phyloP scores from a whole-genome alignment of 2,888 invertebrate genomes.

The Tenthredo livida region DNA sequence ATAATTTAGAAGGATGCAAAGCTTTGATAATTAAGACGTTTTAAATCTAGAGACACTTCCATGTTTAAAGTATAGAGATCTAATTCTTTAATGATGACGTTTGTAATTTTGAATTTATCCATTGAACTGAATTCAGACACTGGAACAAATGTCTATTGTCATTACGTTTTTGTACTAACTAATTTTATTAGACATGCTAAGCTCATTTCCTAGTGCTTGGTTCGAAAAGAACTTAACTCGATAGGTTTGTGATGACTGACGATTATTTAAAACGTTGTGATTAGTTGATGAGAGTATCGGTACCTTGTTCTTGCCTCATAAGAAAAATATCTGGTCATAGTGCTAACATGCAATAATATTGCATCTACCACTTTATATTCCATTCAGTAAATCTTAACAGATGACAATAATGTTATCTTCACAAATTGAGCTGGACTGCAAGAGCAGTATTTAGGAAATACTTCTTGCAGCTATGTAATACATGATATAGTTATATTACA shows the following conservation, averaged over 20 bases:
- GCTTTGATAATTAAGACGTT: neutral
- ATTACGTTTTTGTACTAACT: neutral
- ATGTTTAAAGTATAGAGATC: neutral
- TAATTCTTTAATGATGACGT: neutral
- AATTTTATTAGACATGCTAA: neutral
- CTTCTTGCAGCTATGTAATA: neutral
- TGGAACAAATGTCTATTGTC: neutral
- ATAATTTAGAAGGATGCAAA: neutral
- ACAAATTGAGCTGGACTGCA: neutral
- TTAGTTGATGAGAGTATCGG: conserved; percentile 6
- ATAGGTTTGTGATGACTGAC: conserved; percentile 7
- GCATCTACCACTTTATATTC: conserved; percentile 5
- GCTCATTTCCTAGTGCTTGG: conserved; percentile 28
- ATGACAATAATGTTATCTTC: neutral
- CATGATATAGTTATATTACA: neutral
- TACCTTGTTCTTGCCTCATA: conserved; percentile 44
- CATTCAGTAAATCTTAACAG: neutral
- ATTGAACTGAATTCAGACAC: too few species aligned
- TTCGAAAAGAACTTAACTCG: conserved; percentile 5
- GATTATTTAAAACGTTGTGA: conserved; percentile 19
- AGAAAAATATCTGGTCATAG: conserved; percentile 39
- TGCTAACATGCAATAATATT: conserved; percentile 47
- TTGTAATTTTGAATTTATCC: neutral
- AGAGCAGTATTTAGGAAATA: neutral
- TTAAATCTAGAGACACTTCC: conserved; percentile 1